phyloP scores from a whole-genome alignment of 2,888 invertebrate species.

The Steinernema scapterisci region DNA sequence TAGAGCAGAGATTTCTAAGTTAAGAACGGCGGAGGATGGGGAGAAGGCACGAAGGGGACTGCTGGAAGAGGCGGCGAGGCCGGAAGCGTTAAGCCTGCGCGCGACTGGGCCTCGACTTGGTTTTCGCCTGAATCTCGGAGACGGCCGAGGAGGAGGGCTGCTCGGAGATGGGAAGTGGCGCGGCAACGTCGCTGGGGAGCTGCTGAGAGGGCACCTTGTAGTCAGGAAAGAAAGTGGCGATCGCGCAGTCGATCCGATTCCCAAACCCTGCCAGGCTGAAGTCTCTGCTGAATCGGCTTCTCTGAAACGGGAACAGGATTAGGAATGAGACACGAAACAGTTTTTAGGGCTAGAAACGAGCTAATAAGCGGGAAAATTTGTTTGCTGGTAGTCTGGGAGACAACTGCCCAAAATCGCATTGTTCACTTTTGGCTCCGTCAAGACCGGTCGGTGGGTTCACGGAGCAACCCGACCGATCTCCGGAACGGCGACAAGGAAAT shows the following conservation, averaged over 20 bases:
- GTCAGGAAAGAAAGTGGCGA: slow-evolving; percentile 54
- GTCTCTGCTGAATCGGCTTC: slow-evolving; percentile 59
- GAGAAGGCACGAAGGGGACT: not conserved
- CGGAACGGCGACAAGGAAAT: too few relatives aligned
- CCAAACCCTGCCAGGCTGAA: slow-evolving; percentile 64
- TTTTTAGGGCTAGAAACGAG: not conserved
- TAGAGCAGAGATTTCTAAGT: slow-evolving; percentile 29
- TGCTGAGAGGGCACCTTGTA: not conserved
- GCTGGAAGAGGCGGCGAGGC: not conserved
- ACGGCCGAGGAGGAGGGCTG: not conserved
- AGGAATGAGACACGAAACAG: not conserved
- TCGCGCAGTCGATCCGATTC: slow-evolving; percentile 59
- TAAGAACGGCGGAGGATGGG: too few relatives aligned
- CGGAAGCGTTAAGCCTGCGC: slow-evolving; percentile 9
- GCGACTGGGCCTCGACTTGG: slow-evolving; percentile 15
- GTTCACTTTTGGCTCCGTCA: too few relatives aligned
- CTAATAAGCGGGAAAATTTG: too few relatives aligned
- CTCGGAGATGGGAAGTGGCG: slow-evolving; percentile 1
- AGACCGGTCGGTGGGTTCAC: too few relatives aligned
- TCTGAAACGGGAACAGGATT: slow-evolving; percentile 44
- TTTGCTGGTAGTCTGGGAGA: too few relatives aligned
- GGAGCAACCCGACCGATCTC: too few relatives aligned
- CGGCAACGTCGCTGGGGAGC: not conserved
- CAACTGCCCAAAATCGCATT: too few relatives aligned
- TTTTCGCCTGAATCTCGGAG: not conserved